These are phyloP conservation scores for Agrilus planipennis DNA, from an alignment of 1,140 invertebrate species.

Conservation along the genomic window DNA sequence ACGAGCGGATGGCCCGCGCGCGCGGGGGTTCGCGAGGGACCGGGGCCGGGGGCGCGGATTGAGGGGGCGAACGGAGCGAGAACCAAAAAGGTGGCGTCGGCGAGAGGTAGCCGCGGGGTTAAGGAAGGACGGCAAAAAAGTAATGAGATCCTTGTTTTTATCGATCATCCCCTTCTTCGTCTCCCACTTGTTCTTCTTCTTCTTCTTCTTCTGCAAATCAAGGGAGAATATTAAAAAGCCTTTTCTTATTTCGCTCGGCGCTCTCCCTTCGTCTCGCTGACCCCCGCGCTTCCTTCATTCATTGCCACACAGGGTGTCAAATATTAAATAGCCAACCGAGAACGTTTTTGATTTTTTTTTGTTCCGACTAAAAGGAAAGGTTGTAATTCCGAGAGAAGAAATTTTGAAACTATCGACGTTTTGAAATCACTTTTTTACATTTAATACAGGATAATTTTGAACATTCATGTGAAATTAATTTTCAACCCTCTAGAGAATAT, in stretches of 20 bases:
- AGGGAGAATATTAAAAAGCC: background rate
- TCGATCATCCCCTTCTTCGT: background rate
- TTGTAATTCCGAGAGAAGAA: too few species aligned
- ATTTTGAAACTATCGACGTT: too few species aligned
- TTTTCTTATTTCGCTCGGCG: background rate
- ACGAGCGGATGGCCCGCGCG: too few species aligned
- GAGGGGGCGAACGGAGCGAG: background rate
- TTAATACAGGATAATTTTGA: too few species aligned
- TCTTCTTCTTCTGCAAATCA: background rate
- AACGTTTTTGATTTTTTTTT: too few species aligned
- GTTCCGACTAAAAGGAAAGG: too few species aligned
- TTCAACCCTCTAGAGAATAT: too few species aligned
- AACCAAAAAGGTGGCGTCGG: background rate
- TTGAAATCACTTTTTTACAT: too few species aligned
- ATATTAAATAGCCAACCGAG: too few species aligned
- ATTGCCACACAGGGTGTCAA: background rate
- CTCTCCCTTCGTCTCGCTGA: background rate
- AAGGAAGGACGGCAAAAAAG: background rate
- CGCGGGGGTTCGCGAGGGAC: background rate
- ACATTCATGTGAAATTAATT: too few species aligned
- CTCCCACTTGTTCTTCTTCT: background rate
- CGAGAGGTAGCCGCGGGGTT: background rate
- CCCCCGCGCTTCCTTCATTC: background rate
- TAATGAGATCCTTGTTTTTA: conserved; percentile 2
- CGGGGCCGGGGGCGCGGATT: background rate